These are phyloP conservation scores for Leptonema lineaticorne DNA, from an alignment of 1,140 invertebrate genomes.

Conservation along the genomic window DNA sequence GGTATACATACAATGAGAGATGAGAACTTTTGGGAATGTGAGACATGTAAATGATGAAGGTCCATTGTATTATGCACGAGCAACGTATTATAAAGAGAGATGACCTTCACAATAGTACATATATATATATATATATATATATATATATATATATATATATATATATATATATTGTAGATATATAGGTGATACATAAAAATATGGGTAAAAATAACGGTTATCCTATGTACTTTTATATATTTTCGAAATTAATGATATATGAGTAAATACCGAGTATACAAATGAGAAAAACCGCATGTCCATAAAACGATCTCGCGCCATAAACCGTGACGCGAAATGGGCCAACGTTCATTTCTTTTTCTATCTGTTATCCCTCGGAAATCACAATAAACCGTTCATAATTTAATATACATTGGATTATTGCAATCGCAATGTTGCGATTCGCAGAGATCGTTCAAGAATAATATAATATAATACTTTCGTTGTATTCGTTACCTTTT, in stretches of 20 bases:
- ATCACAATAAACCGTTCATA: constrained; percentile 9
- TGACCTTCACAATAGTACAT: not conserved
- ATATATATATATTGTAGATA: not conserved
- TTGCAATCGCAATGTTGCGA: not conserved
- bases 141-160: constrained; percentile 9
- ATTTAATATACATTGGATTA: constrained; percentile 18
- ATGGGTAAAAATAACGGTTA: not conserved
- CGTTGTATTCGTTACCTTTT: too few relatives aligned
- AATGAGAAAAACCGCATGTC: not conserved
- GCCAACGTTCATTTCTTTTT: not conserved
- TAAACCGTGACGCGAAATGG: constrained; percentile 6
- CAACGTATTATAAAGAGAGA: not conserved
- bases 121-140: not conserved
- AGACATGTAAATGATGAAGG: constrained; percentile 3
- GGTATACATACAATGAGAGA: not conserved
- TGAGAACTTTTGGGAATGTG: constrained; percentile 2
- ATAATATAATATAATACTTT: constrained; percentile 13
- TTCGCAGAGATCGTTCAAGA: not conserved
- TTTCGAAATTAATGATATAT: not conserved
- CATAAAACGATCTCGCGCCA: not conserved
- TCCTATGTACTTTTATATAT: not conserved
- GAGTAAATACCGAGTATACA: not conserved
- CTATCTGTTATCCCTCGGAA: not conserved
- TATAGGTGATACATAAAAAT: not conserved
- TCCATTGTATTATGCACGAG: constrained; percentile 2